These are phyloP conservation scores for Tineola bisselliella DNA, from an alignment of 2,888 invertebrate species.

Conservation along the genomic window DNA sequence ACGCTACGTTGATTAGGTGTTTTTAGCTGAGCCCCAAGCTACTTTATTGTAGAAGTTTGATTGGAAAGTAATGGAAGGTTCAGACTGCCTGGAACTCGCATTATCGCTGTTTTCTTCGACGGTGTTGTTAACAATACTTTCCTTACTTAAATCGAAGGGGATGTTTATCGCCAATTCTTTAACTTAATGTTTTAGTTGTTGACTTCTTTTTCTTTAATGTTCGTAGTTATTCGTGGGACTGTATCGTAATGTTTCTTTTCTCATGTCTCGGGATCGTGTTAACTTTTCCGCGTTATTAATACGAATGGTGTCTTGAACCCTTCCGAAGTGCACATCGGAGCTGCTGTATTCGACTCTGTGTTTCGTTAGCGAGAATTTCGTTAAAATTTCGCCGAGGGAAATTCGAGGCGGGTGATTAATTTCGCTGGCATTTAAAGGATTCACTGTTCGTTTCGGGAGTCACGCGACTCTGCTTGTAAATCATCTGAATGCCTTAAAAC, in stretches of 20 bases:
- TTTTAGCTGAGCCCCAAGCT: conserved; percentile 27
- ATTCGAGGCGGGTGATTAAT: conserved; percentile 44
- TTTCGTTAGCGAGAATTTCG: conserved; percentile 29
- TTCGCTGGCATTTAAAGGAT: conserved; percentile 44
- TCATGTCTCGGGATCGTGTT: not conserved
- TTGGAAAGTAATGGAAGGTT: conserved; percentile 41
- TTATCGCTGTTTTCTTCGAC: conserved; percentile 29
- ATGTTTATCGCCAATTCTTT: conserved; percentile 18
- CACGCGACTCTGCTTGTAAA: conserved; percentile 45
- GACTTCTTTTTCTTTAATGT: conserved; percentile 17
- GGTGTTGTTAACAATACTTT: conserved; percentile 26
- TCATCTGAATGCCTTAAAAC: conserved; percentile 28
- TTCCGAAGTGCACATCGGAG: conserved; percentile 14
- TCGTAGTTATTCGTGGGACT: conserved; percentile 15
- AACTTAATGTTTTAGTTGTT: conserved; percentile 17
- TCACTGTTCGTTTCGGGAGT: conserved; percentile 39
- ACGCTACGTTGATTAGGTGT: conserved; percentile 38
- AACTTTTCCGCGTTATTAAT: conserved; percentile 9
- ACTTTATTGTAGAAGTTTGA: conserved; percentile 49
- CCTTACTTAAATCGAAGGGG: conserved; percentile 22
- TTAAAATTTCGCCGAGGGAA: conserved; percentile 32
- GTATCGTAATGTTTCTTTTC: conserved; percentile 17
- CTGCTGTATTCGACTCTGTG: conserved; percentile 17
- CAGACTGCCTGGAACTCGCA: conserved; percentile 29
- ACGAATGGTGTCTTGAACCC: conserved; percentile 9